These are phyloP conservation scores for Cephalotes varians DNA, from an alignment of 2,888 invertebrate species.

Conservation along the genomic window DNA sequence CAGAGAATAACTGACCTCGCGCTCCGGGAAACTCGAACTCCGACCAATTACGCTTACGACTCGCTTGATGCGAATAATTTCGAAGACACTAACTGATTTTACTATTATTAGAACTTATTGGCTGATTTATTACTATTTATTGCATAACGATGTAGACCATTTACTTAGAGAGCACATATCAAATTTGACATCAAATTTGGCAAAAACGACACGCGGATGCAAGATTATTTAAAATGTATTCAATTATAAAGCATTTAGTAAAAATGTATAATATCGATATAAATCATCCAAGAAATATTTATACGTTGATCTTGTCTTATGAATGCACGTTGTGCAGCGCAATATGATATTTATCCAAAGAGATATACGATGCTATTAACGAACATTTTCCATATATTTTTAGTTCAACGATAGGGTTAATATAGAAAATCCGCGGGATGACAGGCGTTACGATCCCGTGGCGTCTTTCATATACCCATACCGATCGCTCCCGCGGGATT, in stretches of 20 bases:
- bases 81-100: background rate
- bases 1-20: constrained; percentile 67
- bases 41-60: constrained; percentile 64
- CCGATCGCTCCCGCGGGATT: constrained; percentile 60
- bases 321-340: background rate
- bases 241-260: background rate
- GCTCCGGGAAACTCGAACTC: constrained; percentile 54
- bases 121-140: constrained; percentile 5
- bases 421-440: background rate
- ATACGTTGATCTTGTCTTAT: background rate
- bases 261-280: background rate
- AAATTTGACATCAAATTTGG: background rate
- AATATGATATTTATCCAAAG: background rate
- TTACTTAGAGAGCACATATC: background rate
- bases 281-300: background rate
- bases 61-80: constrained; percentile 50
- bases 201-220: background rate
- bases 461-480: constrained; percentile 51
- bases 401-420: background rate
- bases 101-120: background rate
- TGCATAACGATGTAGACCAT: background rate
- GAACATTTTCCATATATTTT: background rate
- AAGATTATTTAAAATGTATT: background rate
- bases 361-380: background rate
- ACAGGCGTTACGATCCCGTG: constrained; percentile 56